These are phyloP conservation scores for Thryonomys swinderianus DNA, from an alignment of 2,113 vertebrate genomes.

Conservation along the genomic window DNA sequence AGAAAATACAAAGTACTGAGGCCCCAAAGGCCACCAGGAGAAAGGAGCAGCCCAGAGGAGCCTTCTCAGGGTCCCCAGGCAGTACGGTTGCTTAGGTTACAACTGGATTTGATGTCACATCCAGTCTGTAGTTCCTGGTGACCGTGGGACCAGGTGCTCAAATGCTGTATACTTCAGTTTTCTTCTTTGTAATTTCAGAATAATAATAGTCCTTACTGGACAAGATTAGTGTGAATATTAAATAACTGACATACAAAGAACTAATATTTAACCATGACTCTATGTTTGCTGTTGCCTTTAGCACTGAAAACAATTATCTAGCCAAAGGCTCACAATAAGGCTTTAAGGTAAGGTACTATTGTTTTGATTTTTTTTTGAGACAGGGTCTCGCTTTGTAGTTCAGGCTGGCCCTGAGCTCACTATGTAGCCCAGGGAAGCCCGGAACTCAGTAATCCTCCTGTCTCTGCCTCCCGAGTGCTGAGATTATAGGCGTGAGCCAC, in stretches of 20 bases:
- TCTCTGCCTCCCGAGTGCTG: too few relatives aligned
- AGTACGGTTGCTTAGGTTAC: fast-evolving
- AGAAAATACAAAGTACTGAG: neutral
- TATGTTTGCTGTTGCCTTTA: neutral
- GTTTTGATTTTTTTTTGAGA: too few relatives aligned
- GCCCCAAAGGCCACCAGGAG: too few relatives aligned
- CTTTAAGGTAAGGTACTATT: neutral
- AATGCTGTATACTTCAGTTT: neutral
- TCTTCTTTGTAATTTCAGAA: slow-evolving; percentile 15
- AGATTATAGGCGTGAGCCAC: too few relatives aligned
- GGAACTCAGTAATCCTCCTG: too few relatives aligned
- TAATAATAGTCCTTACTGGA: neutral
- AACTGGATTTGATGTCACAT: neutral
- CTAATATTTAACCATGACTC: neutral
- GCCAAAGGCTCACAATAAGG: neutral
- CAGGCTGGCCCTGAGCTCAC: too few relatives aligned
- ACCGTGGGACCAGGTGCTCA: neutral
- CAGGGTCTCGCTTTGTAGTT: too few relatives aligned
- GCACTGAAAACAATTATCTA: neutral
- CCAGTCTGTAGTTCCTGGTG: neutral
- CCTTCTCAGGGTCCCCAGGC: neutral
- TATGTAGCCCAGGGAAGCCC: too few relatives aligned
- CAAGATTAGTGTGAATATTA: neutral
- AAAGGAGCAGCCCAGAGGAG: neutral
- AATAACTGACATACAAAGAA: neutral